Conservation (phyloP, 1,140 invertebrate species). For the Trachymyrmex cornetzi region DNA sequence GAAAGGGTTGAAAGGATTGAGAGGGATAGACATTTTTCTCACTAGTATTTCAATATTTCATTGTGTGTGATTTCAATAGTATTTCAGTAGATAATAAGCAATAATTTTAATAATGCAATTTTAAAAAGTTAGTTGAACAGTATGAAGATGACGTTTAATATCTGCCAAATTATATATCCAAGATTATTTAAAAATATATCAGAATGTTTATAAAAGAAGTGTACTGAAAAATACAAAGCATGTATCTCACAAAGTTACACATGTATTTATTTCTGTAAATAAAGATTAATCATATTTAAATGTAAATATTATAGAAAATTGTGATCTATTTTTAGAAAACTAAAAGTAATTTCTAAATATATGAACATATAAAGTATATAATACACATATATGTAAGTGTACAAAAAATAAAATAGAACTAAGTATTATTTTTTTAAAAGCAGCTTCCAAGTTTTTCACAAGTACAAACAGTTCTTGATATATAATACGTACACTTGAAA, state of each 20-base stretch:
- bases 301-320: background rate
- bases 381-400: background rate
- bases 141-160: background rate
- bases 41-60: background rate
- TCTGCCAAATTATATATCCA: background rate
- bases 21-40: slow-evolving; percentile 24
- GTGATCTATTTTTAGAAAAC: background rate
- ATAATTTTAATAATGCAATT: slow-evolving; percentile 18
- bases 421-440: background rate
- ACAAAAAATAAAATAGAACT: background rate
- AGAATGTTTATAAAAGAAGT: background rate
- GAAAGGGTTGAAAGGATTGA: background rate
- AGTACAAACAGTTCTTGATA: background rate
- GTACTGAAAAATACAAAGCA: background rate
- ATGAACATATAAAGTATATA: background rate
- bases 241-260: background rate
- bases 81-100: background rate
- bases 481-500: slow-evolving; percentile 12
- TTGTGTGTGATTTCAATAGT: slow-evolving; percentile 1
- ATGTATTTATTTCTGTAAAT: slow-evolving; percentile 2
- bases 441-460: slow-evolving; percentile 4
- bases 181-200: background rate
- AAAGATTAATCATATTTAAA: background rate
- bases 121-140: background rate
- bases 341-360: slow-evolving; percentile 7